Evolutionary conservation across 2,797 vertebrate genomes (phyloP).

Genomic region (Harpagifer antarcticus): DNA sequence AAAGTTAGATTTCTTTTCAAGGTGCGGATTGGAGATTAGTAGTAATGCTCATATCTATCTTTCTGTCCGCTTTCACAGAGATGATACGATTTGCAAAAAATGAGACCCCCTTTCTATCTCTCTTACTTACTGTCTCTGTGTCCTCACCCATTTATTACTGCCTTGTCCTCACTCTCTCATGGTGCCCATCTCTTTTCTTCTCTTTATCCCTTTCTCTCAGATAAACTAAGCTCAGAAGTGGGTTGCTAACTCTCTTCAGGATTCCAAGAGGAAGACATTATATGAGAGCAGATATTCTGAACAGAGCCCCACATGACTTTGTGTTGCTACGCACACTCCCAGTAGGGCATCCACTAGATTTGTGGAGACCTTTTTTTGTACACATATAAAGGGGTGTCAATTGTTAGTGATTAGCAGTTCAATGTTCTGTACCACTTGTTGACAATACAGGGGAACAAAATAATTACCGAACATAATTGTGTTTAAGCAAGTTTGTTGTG

Average conservation of each 20-base stretch:
- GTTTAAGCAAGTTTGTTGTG: not conserved
- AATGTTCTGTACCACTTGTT: slow-evolving; percentile 31
- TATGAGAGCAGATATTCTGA: slow-evolving; percentile 55
- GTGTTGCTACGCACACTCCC: slow-evolving; percentile 45
- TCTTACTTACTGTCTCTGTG: slow-evolving; percentile 28
- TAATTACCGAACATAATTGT: not conserved
- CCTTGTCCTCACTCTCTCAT: slow-evolving; percentile 60
- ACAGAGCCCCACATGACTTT: slow-evolving; percentile 50
- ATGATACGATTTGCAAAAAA: slow-evolving; percentile 79
- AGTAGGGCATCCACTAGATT: slow-evolving; percentile 26
- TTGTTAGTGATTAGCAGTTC: slow-evolving; percentile 40
- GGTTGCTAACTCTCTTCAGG: slow-evolving; percentile 72
- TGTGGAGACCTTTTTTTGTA: slow-evolving; percentile 15
- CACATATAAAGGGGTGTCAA: not conserved
- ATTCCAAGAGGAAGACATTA: slow-evolving; percentile 55
- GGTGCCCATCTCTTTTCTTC: slow-evolving; percentile 58
- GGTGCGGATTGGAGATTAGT: slow-evolving; percentile 82
- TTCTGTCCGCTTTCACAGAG: slow-evolving; percentile 74
- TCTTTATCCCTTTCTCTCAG: slow-evolving; percentile 62
- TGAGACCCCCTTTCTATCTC: slow-evolving; percentile 37
- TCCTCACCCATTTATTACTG: slow-evolving; percentile 56
- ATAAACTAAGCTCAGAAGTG: slow-evolving; percentile 71
- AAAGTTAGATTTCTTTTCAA: slow-evolving; percentile 81
- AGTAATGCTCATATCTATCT: slow-evolving; percentile 78
- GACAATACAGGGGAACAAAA: slow-evolving; percentile 23